Evolutionary conservation across 2,888 invertebrate species (phyloP).

Genomic region (Orchesella flavescens): DNA sequence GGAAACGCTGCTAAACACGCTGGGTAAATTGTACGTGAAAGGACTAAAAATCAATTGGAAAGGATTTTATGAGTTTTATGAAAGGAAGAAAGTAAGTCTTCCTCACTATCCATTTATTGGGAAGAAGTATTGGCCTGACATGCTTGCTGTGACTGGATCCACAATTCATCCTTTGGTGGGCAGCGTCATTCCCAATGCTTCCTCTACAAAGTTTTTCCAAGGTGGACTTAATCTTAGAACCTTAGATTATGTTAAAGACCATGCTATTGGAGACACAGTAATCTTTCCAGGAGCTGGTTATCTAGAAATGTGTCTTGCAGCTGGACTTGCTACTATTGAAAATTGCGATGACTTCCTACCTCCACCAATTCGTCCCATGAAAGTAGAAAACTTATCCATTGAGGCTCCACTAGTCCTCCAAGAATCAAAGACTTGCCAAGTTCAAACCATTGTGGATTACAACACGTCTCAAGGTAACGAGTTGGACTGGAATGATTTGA

Average conservation of each 20-base stretch:
- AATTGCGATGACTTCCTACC: background rate
- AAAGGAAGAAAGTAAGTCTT: constrained; percentile 42
- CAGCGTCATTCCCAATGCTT: too few species aligned
- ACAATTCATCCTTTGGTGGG: too few species aligned
- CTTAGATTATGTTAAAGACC: constrained; percentile 54
- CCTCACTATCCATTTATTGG: constrained; percentile 63
- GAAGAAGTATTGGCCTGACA: constrained; percentile 57
- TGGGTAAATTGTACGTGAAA: too few species aligned
- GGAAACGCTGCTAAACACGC: too few species aligned
- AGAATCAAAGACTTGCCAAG: constrained; percentile 29
- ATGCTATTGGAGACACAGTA: constrained; percentile 51
- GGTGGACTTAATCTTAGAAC: constrained; percentile 12
- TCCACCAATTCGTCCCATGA: constrained; percentile 56
- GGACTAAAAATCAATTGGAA: constrained; percentile 62
- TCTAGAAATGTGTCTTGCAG: too few species aligned
- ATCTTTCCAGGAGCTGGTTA: too few species aligned
- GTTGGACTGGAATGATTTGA: constrained; percentile 33
- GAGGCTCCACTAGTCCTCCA: constrained; percentile 49
- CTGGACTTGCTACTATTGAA: constrained; percentile 49
- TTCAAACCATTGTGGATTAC: constrained; percentile 21
- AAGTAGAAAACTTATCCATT: constrained; percentile 56
- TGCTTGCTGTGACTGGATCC: constrained; percentile 28
- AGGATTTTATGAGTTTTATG: constrained; percentile 41
- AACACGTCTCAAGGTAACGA: background rate
- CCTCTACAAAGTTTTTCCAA: constrained; percentile 45